phyloP scores from a whole-genome alignment of 2,797 vertebrate species.

The Phyllotis vaccarum region DNA sequence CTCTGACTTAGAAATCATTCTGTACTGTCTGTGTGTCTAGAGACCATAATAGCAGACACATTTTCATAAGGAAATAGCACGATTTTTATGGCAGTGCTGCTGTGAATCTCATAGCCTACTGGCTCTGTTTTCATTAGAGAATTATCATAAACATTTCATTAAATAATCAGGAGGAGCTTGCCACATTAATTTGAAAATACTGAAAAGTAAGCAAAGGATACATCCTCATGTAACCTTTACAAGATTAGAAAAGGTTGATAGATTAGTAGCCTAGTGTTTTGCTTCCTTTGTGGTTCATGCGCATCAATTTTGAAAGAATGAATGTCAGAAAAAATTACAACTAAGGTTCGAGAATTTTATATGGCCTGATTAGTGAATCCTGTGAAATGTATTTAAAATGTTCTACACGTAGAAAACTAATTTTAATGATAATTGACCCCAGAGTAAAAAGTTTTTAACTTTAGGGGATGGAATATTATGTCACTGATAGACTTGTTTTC shows the following conservation, averaged over 20 bases:
- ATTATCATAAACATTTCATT: slow-evolving; percentile 9
- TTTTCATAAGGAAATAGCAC: slow-evolving; percentile 43
- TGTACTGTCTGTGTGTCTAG: background rate
- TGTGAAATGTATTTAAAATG: background rate
- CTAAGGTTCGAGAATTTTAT: background rate
- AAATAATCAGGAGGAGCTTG: background rate
- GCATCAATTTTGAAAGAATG: background rate
- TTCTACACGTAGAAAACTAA: background rate
- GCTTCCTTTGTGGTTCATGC: background rate
- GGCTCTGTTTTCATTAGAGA: background rate
- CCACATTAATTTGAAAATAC: background rate
- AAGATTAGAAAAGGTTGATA: background rate
- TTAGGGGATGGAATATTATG: background rate
- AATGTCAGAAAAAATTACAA: background rate
- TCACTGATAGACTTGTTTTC: background rate
- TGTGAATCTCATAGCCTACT: background rate
- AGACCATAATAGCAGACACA: slow-evolving; percentile 9
- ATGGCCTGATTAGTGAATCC: background rate
- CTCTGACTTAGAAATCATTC: slow-evolving; percentile 19
- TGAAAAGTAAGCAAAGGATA: background rate
- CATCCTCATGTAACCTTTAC: background rate
- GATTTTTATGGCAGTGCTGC: background rate
- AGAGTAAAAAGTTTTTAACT: background rate
- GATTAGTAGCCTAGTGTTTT: background rate
- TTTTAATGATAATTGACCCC: background rate